Percentiles rank a stretch among this genome's conserved stretches.
phyloP scores from a whole-genome alignment of 2,888 invertebrate species.

The Nomada hirtipes region DNA sequence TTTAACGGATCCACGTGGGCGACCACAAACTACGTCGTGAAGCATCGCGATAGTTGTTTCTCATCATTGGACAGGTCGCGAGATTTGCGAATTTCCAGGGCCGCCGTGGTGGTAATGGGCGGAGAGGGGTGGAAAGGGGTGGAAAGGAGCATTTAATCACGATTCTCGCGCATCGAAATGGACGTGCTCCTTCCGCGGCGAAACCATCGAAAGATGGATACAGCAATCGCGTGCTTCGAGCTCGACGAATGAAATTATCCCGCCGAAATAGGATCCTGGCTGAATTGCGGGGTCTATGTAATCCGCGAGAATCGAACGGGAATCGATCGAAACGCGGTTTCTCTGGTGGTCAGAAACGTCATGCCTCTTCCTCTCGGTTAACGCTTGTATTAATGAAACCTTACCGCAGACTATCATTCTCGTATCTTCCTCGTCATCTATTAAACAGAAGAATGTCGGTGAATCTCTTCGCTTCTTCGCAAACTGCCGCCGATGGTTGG shows the following conservation, averaged over 20 bases:
- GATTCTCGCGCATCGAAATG: slow-evolving; percentile 4
- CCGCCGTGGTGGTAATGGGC: neutral
- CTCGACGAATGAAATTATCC: slow-evolving; percentile 63
- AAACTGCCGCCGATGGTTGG: neutral
- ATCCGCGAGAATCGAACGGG: slow-evolving; percentile 21
- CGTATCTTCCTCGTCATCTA: slow-evolving; percentile 19
- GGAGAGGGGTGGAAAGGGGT: no score
- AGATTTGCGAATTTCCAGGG: neutral
- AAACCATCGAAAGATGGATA: slow-evolving; percentile 52
- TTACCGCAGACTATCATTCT: no score
- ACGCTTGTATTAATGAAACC: slow-evolving; percentile 29
- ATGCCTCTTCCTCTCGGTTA: neutral
- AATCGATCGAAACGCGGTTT: slow-evolving; percentile 32
- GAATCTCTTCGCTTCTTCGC: slow-evolving; percentile 33
- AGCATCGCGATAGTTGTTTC: neutral
- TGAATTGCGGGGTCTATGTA: slow-evolving; percentile 50
- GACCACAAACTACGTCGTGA: neutral
- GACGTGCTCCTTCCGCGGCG: slow-evolving; percentile 30
- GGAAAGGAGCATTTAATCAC: slow-evolving; percentile 35
- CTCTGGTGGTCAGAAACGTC: slow-evolving; percentile 17
- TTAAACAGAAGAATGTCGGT: slow-evolving; percentile 27
- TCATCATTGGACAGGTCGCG: neutral
- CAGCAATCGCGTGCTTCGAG: slow-evolving; percentile 43
- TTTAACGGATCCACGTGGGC: neutral
- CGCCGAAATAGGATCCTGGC: slow-evolving; percentile 43